Evolutionary conservation across 2,797 vertebrate species (phyloP).

Genomic region (Luscinia luscinia): DNA sequence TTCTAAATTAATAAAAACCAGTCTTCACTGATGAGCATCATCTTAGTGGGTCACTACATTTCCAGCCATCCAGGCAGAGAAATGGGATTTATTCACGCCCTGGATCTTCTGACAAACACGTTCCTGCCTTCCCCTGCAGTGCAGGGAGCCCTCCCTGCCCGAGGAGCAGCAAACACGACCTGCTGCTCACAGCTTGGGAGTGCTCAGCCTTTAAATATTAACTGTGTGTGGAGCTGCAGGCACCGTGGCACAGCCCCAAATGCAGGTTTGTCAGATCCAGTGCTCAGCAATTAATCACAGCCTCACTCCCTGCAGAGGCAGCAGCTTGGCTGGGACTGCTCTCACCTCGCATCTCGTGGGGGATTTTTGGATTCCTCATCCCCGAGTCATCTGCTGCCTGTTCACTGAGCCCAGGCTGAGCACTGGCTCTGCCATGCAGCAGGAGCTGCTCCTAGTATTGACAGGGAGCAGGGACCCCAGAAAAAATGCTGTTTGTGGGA

Average conservation of each 20-base stretch:
- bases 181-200: not conserved
- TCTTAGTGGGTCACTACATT: not conserved
- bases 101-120: not conserved
- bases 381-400: not conserved
- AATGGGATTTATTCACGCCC: not conserved
- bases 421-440: not conserved
- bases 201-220: not conserved
- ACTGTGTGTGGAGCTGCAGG: fast-evolving
- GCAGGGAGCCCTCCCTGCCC: fast-evolving
- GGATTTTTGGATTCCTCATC: not conserved
- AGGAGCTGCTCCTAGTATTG: not conserved
- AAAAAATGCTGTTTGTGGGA: not conserved
- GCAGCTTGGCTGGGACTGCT: not conserved
- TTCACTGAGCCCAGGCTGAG: not conserved
- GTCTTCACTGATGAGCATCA: not conserved
- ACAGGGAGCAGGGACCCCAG: not conserved
- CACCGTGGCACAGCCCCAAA: not conserved
- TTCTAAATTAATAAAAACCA: not conserved
- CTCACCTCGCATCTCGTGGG: not conserved
- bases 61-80: not conserved
- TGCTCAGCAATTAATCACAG: not conserved
- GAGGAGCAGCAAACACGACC: not conserved
- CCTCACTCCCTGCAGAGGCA: not conserved
- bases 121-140: not conserved
- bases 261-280: not conserved